A percentile compares a stretch with the other conserved stretches of the same genome.
These are phyloP conservation scores for Liparis tanakae DNA, from an alignment of 2,797 vertebrate species.

Conservation along the genomic window DNA sequence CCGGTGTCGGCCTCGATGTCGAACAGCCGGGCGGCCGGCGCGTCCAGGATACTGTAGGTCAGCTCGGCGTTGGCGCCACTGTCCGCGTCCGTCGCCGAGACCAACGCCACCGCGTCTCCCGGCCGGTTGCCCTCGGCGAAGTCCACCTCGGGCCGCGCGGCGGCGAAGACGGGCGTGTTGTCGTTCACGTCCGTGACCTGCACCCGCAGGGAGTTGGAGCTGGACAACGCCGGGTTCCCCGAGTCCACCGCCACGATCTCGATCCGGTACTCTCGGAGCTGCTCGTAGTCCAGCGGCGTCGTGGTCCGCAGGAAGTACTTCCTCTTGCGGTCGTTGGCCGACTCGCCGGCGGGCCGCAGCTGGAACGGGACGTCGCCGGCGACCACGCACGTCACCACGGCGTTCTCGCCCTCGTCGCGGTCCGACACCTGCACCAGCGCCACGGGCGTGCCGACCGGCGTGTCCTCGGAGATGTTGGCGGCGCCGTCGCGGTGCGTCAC, in stretches of 20 bases:
- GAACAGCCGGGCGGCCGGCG: constrained; percentile 86
- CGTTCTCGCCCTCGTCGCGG: constrained; percentile 95
- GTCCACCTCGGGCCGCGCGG: constrained; percentile 87
- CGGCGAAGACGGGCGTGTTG: constrained; percentile 91
- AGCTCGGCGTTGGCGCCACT: constrained; percentile 93
- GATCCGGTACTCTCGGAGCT: constrained; percentile 92
- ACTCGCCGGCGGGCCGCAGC: constrained; percentile 92
- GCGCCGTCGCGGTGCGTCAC: constrained; percentile 94
- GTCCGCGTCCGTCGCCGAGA: constrained; percentile 91
- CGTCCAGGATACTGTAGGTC: constrained; percentile 88
- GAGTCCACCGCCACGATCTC: constrained; percentile 97
- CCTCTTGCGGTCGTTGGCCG: constrained; percentile 92
- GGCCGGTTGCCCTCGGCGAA: constrained; percentile 93
- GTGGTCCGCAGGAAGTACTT: constrained; percentile 98
- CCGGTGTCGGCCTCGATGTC: constrained; percentile 89
- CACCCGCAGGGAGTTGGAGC: constrained; percentile 95
- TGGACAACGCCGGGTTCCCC: constrained; percentile 95
- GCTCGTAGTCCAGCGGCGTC: constrained; percentile 92
- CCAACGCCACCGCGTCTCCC: constrained; percentile 87
- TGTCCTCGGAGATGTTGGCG: constrained; percentile 97
- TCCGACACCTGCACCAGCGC: constrained; percentile 97
- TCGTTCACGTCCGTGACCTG: constrained; percentile 96
- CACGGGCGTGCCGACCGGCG: constrained; percentile 92
- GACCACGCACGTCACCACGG: constrained; percentile 95
- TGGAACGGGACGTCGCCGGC: constrained; percentile 96